These are phyloP conservation scores for Cremastobaeus sp. DNA, from an alignment of 2,888 invertebrate genomes.

Conservation along the genomic window DNA sequence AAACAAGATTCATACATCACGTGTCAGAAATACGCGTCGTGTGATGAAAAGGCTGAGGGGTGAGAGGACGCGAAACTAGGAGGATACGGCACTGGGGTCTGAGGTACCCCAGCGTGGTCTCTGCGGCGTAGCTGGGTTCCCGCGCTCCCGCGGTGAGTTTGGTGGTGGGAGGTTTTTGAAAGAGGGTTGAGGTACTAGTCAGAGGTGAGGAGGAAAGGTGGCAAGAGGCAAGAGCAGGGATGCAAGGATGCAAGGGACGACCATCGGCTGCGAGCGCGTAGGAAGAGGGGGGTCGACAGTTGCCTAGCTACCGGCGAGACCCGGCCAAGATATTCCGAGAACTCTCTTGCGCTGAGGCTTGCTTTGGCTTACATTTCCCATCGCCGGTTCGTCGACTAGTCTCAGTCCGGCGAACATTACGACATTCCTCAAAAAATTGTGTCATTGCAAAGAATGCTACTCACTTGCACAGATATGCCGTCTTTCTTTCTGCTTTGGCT, in stretches of 20 bases:
- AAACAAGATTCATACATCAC: conserved; percentile 1
- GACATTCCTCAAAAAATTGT: conserved; percentile 49
- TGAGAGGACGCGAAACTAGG: conserved; percentile 41
- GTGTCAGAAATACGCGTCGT: conserved; percentile 5
- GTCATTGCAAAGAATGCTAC: conserved; percentile 17
- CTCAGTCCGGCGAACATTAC: conserved; percentile 39
- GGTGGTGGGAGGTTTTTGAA: conserved; percentile 61
- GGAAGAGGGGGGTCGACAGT: conserved; percentile 67
- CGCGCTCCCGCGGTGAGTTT: conserved; percentile 63
- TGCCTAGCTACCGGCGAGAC: conserved; percentile 78
- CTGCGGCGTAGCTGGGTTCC: conserved; percentile 71
- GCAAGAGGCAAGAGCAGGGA: conserved; percentile 64
- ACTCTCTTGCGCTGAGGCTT: conserved; percentile 65
- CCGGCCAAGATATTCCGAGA: conserved; percentile 78
- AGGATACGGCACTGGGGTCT: conserved; percentile 67
- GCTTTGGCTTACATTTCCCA: conserved; percentile 55
- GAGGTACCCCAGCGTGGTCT: conserved; percentile 77
- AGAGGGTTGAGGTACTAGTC: conserved; percentile 65
- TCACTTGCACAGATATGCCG: neutral
- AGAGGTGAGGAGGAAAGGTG: conserved; percentile 65
- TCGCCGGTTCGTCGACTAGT: conserved; percentile 39
- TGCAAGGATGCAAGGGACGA: conserved; percentile 55
- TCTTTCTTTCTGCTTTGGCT: neutral
- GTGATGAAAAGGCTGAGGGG: conserved; percentile 37
- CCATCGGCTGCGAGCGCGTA: conserved; percentile 45